Evolutionary conservation across 2,113 vertebrate species (phyloP).

Genomic region (Nycticorax nycticorax): DNA sequence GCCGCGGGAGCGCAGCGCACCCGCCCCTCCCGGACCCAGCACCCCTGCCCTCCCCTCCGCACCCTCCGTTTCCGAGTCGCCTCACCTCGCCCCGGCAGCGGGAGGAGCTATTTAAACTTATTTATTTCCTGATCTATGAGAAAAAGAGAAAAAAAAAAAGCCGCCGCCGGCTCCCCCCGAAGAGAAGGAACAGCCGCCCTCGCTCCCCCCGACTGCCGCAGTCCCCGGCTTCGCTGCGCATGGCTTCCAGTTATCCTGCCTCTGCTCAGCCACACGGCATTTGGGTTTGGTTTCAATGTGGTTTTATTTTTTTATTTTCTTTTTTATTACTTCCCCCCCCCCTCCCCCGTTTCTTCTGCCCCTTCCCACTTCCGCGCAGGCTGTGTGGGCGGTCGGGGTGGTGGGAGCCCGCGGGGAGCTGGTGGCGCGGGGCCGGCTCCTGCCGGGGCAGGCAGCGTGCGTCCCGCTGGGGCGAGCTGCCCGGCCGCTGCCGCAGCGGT

Average conservation of each 20-base stretch:
- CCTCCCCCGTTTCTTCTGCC: not conserved
- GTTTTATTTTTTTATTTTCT: not conserved
- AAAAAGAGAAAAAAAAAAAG: not conserved
- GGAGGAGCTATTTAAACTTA: conserved; percentile 63
- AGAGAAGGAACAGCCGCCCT: not conserved
- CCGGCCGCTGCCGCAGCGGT: not conserved
- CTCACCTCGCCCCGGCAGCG: not conserved
- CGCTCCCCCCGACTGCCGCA: not conserved
- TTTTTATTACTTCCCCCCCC: not conserved
- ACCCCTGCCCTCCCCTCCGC: not conserved
- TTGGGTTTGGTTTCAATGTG: conserved; percentile 66
- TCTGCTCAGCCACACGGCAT: conserved; percentile 10
- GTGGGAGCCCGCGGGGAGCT: not conserved
- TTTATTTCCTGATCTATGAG: conserved; percentile 73
- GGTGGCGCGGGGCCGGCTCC: not conserved
- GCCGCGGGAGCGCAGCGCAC: not conserved
- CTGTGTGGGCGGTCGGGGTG: not conserved
- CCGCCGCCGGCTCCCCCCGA: not conserved
- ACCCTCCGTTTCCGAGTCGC: not conserved
- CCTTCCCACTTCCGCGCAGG: not conserved
- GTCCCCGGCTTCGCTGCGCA: conserved; percentile 60
- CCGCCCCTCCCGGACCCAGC: not conserved
- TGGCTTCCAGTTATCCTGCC: conserved; percentile 54
- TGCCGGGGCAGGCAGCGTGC: not conserved
- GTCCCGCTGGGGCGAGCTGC: not conserved